Base-by-base conservation (phyloP, 1,140 invertebrate species). In the Lethocerus indicus region DNA sequence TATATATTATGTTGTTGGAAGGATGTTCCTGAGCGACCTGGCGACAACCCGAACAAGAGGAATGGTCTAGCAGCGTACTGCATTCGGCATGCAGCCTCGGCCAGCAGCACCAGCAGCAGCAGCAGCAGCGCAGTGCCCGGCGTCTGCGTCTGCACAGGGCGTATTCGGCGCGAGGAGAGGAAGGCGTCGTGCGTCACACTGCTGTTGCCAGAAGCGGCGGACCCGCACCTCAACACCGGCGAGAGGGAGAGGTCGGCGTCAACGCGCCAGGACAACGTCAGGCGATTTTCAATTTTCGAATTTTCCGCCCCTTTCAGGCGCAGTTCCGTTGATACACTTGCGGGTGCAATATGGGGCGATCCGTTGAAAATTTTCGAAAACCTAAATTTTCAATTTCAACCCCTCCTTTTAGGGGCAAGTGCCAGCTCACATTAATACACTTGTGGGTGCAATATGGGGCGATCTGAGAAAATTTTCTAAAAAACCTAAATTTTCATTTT, bases 41-140 rank as follows among this genome's bases (percentile, higher is more conserved):
- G 71, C 37, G 79, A 78, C 21, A 81, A 81, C 61, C 78, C 77
- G 13, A 81, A 80, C 61, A 80, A 80, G 60, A 74, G 71, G 44
- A 82, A 82, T 62, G 68, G 62, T 21, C 61, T 65, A 27, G 78
- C 80, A 59, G 76, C 2, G 69, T 72, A 2, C 62, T 81, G 29
- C 79, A 81, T 60, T 69, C 68, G 56, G 74, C 76, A 5, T 81
- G 75, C 57, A 69, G 71, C 55, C 66, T 78, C 35, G 62, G 64
- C 29, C n/a, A 21, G 6, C 57, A 67, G 43, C 68, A 63, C 32
- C n/a, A n/a, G n/a, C n/a, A n/a, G n/a, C n/a, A n/a, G n/a, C n/a
- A n/a, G n/a, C n/a, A n/a, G n/a, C n/a, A n/a, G n/a, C n/a, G n/a
- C n/a, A n/a, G n/a, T n/a, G n/a, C n/a, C n/a, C n/a, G n/a, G n/a